Evolutionary conservation across 1,140 invertebrate genomes (phyloP).

Genomic region (Magallana angulata): DNA sequence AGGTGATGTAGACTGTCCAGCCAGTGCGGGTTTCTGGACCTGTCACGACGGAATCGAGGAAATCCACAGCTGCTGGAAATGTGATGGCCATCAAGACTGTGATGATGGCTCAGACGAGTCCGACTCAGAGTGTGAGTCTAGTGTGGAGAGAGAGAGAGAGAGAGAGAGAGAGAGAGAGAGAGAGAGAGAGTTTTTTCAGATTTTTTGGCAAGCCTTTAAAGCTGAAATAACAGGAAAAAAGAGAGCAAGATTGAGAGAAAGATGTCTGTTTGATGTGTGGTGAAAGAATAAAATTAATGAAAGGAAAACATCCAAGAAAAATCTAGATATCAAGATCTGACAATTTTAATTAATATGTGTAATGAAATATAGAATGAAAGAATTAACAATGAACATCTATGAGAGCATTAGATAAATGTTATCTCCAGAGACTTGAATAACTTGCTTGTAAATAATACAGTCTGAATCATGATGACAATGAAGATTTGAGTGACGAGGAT

Average conservation of each 20-base stretch:
- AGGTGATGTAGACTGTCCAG: constrained; percentile 26
- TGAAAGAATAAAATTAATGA: not conserved
- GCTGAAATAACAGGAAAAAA: too few species aligned
- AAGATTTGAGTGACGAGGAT: constrained; percentile 8
- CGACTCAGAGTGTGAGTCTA: constrained; percentile 1
- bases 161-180: not conserved
- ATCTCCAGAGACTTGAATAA: not conserved
- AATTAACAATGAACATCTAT: too few species aligned
- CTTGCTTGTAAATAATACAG: constrained; percentile 22
- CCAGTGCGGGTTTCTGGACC: not conserved
- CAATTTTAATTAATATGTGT: not conserved
- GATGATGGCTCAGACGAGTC: constrained; percentile 63
- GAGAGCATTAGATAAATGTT: not conserved
- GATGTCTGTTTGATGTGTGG: not conserved
- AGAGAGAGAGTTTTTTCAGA: not conserved
- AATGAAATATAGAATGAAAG: too few species aligned
- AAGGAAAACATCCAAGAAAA: not conserved
- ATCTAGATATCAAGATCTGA: not conserved
- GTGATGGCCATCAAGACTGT: constrained; percentile 66
- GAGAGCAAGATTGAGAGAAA: too few species aligned
- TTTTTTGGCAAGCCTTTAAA: too few species aligned
- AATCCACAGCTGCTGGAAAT: constrained; percentile 58
- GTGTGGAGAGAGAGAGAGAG: not conserved
- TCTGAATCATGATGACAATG: constrained; percentile 31
- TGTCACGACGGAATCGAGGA: constrained; percentile 21